phyloP scores from a whole-genome alignment of 2,113 vertebrate genomes.

The Ceyx margarethae region DNA sequence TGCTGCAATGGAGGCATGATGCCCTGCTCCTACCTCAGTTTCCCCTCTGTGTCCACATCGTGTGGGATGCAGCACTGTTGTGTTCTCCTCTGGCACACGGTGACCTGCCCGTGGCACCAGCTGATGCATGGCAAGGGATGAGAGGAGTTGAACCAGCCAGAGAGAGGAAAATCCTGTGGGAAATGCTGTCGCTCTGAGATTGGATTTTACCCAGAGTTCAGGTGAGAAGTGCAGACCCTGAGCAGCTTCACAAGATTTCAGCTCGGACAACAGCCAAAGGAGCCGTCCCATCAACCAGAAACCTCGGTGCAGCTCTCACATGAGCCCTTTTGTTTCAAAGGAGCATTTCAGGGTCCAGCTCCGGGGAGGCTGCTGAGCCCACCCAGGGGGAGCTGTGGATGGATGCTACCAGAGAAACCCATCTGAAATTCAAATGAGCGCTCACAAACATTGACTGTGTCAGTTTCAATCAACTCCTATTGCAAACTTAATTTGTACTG shows the following conservation, averaged over 20 bases:
- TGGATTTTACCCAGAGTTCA: background rate
- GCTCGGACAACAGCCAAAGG: background rate
- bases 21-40: background rate
- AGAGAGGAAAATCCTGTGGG: background rate
- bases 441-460: background rate
- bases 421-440: background rate
- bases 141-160: background rate
- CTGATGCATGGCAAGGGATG: background rate
- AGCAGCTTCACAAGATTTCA: background rate
- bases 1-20: rapidly evolving
- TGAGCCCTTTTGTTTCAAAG: background rate
- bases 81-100: rapidly evolving
- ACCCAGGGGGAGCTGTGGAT: background rate
- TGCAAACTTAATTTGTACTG: background rate
- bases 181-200: background rate
- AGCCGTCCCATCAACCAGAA: background rate
- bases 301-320: background rate
- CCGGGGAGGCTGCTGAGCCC: background rate
- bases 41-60: background rate
- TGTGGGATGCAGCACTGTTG: background rate
- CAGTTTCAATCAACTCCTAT: background rate
- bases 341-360: background rate
- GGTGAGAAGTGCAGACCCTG: background rate
- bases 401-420: background rate
- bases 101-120: background rate